Evolutionary conservation across 53 echinoderm and acorn worm species (phyloP), one percentile per base, ranked within the genome.

Genomic region (Arbacia lixula): DNA sequence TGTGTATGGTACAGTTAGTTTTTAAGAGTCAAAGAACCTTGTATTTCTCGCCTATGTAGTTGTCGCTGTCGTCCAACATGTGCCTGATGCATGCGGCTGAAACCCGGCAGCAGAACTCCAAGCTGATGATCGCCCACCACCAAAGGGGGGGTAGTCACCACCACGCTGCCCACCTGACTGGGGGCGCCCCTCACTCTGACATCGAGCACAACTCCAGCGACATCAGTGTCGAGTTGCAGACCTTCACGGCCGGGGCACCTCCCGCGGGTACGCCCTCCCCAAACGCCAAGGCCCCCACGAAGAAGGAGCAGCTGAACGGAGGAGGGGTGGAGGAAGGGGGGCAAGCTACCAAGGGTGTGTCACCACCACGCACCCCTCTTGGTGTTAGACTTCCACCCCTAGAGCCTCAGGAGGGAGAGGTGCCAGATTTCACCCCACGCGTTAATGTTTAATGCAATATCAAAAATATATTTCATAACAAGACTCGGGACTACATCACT

Each of bases 21-120:
- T n/a, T n/a, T n/a, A n/a, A n/a, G n/a, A n/a, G n/a, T n/a, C n/a
- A n/a, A n/a, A n/a, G n/a, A n/a, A 10, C 46, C 14, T 46, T 46
- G 8, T 14, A 46, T 10, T 46, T 14, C 46, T 46, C 26, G 64
- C 6, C 68, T 14, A 79, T 79, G 9, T 27, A 64, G 11, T 3
- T 34, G 36, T 61, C 12, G 11, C 35, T 74, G 19, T 57, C 53
- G 21, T 87, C 87, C 76, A 91, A 83, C 39, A 50, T 91, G 46
- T 91, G 91, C 39, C 25, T 91, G 17, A 69, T 41, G 16, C 91
- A 91, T n/a, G 87, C 91, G 6, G 73, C 91, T 8, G 29, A 72
- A 51, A 43, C 66, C 14, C 87, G 46, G 16, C 55, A 83, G 30
- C 46, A 76, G 26, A 86, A 86, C 71, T 68, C 85, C 11, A 35